Conservation (phyloP, 2,113 vertebrate species). For the Columba janthina region DNA sequence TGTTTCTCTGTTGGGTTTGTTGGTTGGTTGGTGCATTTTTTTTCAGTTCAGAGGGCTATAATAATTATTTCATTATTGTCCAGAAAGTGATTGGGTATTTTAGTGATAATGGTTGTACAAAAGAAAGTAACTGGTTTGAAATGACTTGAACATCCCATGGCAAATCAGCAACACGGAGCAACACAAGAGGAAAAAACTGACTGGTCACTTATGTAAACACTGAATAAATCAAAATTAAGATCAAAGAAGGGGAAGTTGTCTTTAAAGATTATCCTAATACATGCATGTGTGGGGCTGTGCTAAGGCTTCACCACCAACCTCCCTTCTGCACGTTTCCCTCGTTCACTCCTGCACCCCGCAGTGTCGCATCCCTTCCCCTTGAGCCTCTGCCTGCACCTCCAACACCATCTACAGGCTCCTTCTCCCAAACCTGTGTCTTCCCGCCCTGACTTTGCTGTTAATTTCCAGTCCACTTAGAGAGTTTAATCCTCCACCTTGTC, state of each 20-base stretch:
- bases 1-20: no score
- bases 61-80: not conserved
- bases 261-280: not conserved
- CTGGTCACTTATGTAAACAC: not conserved
- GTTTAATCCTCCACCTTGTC: not conserved
- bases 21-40: no score
- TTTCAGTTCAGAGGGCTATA: not conserved
- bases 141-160: not conserved
- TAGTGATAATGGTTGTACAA: not conserved
- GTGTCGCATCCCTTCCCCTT: not conserved
- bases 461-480: not conserved
- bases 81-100: not conserved
- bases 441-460: not conserved
- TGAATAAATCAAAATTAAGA: not conserved
- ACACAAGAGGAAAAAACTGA: not conserved
- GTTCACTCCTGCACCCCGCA: not conserved
- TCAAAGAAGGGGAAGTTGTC: not conserved
- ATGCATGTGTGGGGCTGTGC: not conserved
- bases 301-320: not conserved
- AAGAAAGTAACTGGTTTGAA: not conserved
- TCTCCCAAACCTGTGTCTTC: not conserved
- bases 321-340: not conserved
- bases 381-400: not conserved
- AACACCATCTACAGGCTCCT: not conserved
- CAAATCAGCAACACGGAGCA: not conserved